Base-by-base conservation (phyloP, 30 jellyfish, hydroid and myxozoan species). In the Hydra vulgaris region DNA sequence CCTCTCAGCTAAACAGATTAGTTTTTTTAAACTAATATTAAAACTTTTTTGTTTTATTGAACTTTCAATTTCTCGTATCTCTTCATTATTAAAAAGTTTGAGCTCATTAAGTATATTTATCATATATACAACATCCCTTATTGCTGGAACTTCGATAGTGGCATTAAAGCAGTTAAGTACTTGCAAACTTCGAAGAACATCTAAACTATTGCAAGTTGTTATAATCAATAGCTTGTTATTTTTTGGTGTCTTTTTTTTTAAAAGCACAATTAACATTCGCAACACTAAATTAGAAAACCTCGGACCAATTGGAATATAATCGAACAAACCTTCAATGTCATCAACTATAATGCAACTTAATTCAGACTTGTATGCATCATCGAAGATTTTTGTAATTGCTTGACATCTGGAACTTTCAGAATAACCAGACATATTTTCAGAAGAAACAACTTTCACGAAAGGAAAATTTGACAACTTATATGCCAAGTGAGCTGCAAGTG, bases 321-420 rank as follows among this genome's bases (percentile, higher is more conserved):
- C 99, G 68, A 94, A 79, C 16, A 94, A 86, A 21, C 99, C 53
- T 80, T 94, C 99, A 68, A 94, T 94, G 73, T 94, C 96, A 86
- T 94, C 99, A 53, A 94, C 95, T 53, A 94, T 96, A 71, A 94
- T 73, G 23, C 99, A 94, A 77, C 97, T 88, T 21, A 94, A 83
- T 67, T 94, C 99, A 16, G 99, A 94, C 80, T 86, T 88, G 83
- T 80, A 94, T 8, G 97, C 97, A 81, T 94, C 99, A 80, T 94
- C 97, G 76, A 94, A 94, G 23, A 94, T 74, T 85, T 89, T 89
- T 74, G 82, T 94, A 74, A 94, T 88, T 7, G 96, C 95, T 69
- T 94, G 97, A 76, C 99, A 94, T 68, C 86, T 94, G n/a, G 96
- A 94, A 73, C 91, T 79, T 81, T 94, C 99, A 70, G 95, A 74